Evolutionary conservation across 2,113 vertebrate genomes (phyloP), one percentile per base, ranked within the genome.

Genomic region (Campylorhamphus procurvoides): DNA sequence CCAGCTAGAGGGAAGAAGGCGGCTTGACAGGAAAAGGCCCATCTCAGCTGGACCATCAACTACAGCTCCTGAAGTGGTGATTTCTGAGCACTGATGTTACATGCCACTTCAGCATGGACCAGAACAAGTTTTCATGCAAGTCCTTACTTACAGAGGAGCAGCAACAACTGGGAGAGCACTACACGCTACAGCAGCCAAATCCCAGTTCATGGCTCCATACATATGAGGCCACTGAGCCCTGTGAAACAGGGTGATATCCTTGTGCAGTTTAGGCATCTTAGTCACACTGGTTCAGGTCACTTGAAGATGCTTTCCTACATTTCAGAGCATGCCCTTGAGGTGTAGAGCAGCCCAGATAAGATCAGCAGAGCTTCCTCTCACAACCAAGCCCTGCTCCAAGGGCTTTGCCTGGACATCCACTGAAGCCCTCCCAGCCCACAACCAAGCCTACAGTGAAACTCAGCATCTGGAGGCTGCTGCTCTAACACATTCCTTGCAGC

Each of bases 181-280:
- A 16, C 19, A 44, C 7, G 39, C 18, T 9, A 8, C 62, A 60
- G 49, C 29, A 55, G 23, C 33, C 23, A 42, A 23, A 58, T n/a
- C 19, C 14, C 14, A 17, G 6, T 60, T 50, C 8, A 64, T 23
- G 28, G 49, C 42, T 76, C 71, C 27, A 50, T 20, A 13, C 3
- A 15, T 3, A 35, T 4, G 66, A 55, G 40, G 55, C 24, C 46
- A 18, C 14, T 3, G 5, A 80, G 19, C 7, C 2, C 18, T 39
- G 6, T 39, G 49, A 40, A 33, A 42, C 1, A 4, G 2, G 15
- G 14, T 7, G 13, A 64, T 42, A 17, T 5, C n/a, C 1, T 0
- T 1, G 3, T 25, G 18, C 33, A 58, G 11, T n/a, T 40, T 6
- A 47, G 22, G 18, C 6, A 15, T 1, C 29, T 22, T 12, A 28